These are phyloP conservation scores for Crypturellus undulatus DNA, from an alignment of 2,113 vertebrate species.

Conservation along the genomic window DNA sequence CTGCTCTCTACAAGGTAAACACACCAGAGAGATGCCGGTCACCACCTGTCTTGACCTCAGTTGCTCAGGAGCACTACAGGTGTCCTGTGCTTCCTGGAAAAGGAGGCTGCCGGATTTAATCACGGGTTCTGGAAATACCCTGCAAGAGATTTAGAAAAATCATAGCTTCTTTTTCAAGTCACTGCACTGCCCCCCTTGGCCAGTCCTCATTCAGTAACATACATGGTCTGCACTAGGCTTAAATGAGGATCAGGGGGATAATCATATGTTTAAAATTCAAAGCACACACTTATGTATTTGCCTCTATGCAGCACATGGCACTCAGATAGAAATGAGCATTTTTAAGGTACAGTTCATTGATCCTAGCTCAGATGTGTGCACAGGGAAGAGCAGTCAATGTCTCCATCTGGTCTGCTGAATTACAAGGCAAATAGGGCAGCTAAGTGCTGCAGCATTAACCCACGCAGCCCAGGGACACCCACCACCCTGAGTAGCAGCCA, in stretches of 20 bases:
- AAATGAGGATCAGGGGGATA: background rate
- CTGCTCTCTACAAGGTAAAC: conserved; percentile 95
- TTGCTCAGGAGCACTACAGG: background rate
- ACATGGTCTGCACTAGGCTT: accelerated
- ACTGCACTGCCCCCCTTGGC: background rate
- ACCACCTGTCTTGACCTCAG: background rate
- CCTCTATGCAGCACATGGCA: background rate
- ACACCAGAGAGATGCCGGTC: no score
- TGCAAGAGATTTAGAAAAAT: background rate
- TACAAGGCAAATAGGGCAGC: background rate
- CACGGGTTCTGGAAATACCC: background rate
- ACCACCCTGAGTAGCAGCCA: background rate
- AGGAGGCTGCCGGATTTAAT: background rate
- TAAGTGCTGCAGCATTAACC: background rate
- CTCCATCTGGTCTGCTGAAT: background rate
- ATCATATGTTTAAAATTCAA: background rate
- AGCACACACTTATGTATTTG: background rate
- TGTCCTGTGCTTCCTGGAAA: background rate
- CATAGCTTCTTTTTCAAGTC: background rate
- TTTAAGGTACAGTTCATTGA: background rate
- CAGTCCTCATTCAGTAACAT: background rate
- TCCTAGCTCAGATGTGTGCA: accelerated
- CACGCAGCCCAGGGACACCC: background rate
- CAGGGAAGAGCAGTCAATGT: background rate
- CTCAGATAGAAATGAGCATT: background rate